phyloP scores from a whole-genome alignment of 2,888 invertebrate genomes.

The Orthosia incerta region DNA sequence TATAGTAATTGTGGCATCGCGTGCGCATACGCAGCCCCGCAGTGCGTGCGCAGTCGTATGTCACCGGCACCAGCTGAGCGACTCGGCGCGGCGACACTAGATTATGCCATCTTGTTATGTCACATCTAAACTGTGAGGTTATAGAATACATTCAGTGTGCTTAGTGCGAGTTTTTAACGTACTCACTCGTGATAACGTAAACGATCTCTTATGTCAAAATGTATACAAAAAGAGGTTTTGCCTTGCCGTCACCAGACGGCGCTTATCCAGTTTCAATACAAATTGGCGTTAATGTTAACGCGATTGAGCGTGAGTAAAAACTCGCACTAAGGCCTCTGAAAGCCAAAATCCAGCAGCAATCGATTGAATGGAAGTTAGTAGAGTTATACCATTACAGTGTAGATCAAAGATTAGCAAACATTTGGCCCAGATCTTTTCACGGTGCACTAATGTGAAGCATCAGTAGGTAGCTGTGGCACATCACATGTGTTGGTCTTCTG shows the following conservation, averaged over 20 bases:
- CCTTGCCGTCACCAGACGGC: no score
- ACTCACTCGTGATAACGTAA: no score
- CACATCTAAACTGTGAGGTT: not conserved
- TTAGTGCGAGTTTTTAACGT: no score
- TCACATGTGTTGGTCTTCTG: not conserved
- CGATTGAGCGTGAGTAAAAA: no score
- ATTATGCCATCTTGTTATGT: not conserved
- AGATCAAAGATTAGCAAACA: not conserved
- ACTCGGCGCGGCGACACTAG: slow-evolving; percentile 6
- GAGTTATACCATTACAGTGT: not conserved
- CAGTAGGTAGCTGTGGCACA: not conserved
- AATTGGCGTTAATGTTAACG: no score
- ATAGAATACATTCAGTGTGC: not conserved
- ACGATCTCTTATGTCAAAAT: no score
- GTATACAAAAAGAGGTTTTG: no score
- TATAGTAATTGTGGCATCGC: slow-evolving; percentile 44
- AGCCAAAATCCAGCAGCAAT: not conserved
- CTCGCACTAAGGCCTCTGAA: no score
- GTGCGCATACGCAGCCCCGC: slow-evolving; percentile 32
- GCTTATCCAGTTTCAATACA: no score
- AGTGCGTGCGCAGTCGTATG: slow-evolving; percentile 4
- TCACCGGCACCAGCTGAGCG: slow-evolving; percentile 21
- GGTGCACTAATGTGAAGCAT: not conserved
- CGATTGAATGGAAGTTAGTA: not conserved
- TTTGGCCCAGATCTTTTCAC: not conserved